Evolutionary conservation across 2,888 invertebrate species (phyloP).

Genomic region (Caenorhabditis afra): DNA sequence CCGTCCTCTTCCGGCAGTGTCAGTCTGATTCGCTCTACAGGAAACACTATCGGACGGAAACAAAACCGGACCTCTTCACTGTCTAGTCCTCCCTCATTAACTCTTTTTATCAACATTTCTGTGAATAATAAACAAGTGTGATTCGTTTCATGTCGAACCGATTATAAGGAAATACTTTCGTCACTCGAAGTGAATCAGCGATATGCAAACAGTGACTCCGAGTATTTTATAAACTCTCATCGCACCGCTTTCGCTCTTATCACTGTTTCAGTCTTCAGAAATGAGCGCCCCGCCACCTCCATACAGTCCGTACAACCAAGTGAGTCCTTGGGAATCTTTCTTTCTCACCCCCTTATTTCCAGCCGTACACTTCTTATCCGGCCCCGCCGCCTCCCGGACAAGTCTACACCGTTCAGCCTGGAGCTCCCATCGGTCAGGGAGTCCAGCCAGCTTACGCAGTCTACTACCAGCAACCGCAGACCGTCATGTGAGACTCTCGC

Average conservation of each 20-base stretch:
- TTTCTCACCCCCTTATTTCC: neutral
- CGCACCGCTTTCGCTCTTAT: conserved; percentile 18
- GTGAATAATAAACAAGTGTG: conserved; percentile 22
- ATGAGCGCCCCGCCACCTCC: conserved; percentile 50
- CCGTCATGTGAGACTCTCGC: conserved; percentile 43
- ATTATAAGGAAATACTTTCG: conserved; percentile 33
- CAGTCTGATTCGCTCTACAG: conserved; percentile 26
- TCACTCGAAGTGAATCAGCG: conserved; percentile 39
- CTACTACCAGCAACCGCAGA: conserved; percentile 51
- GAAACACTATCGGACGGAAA: conserved; percentile 32
- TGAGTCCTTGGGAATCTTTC: conserved; percentile 8
- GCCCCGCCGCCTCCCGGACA: conserved; percentile 39
- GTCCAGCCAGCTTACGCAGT: conserved; percentile 53
- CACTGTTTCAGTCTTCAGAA: conserved; percentile 33
- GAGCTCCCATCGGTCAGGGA: conserved; percentile 43
- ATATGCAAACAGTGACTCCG: conserved; percentile 26
- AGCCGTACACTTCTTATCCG: conserved; percentile 44
- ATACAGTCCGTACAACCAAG: conserved; percentile 45
- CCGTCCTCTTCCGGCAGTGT: conserved; percentile 22
- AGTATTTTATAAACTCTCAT: conserved; percentile 51
- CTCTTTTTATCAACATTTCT: conserved; percentile 1
- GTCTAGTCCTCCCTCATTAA: conserved; percentile 10
- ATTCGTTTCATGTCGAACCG: conserved; percentile 3
- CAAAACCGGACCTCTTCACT: conserved; percentile 38
- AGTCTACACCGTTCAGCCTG: conserved; percentile 51